A percentile compares a stretch with the other conserved stretches of the same genome.
Evolutionary conservation across 2,797 vertebrate species (phyloP).

Genomic region (Pseudocheirus occidentalis): DNA sequence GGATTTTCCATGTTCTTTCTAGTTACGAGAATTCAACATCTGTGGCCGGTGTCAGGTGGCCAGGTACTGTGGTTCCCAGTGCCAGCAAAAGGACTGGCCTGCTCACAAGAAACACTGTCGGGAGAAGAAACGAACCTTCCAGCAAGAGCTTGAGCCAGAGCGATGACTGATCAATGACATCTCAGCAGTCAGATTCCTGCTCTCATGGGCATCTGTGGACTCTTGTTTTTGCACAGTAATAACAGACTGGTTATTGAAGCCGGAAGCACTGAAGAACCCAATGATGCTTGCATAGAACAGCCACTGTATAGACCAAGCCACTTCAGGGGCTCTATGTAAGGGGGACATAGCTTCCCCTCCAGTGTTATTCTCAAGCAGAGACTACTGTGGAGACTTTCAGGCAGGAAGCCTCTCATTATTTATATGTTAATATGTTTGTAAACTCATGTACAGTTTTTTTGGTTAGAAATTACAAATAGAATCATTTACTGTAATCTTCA

Average conservation of each 20-base stretch:
- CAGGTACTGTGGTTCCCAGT: conserved; percentile 98
- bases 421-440: conserved; percentile 92
- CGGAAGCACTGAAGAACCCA: conserved; percentile 80
- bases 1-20: conserved; percentile 50
- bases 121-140: conserved; percentile 94
- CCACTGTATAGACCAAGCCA: conserved; percentile 77
- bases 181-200: neutral
- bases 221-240: conserved; percentile 81
- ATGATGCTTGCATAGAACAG: conserved; percentile 63
- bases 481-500: conserved; percentile 83
- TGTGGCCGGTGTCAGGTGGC: conserved; percentile 98
- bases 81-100: conserved; percentile 99
- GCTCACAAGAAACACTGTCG: conserved; percentile 99
- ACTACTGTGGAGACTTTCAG: conserved; percentile 84
- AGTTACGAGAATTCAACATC: conserved; percentile 98
- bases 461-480: conserved; percentile 85
- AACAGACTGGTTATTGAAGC: conserved; percentile 81
- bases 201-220: conserved; percentile 70
- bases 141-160: conserved; percentile 95
- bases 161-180: conserved; percentile 88
- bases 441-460: conserved; percentile 89
- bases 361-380: conserved; percentile 84
- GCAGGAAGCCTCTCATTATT: conserved; percentile 86
- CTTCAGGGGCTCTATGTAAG: conserved; percentile 70
- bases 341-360: conserved; percentile 80